Evolutionary conservation across 2,888 invertebrate genomes (phyloP).

Genomic region (Pachymerium ferrugineum): DNA sequence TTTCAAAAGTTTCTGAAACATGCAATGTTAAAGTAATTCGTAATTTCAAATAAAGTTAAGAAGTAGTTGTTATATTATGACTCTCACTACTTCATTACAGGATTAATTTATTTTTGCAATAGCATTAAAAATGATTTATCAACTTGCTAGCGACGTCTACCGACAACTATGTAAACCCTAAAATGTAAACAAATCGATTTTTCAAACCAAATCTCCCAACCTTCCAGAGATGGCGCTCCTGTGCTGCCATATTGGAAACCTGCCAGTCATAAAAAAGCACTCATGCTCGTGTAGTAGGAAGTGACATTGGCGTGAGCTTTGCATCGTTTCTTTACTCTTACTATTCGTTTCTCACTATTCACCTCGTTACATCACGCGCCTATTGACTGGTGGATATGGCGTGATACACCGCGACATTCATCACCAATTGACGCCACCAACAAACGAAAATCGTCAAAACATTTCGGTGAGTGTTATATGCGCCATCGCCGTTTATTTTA

Average conservation of each 20-base stretch:
- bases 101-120: no score
- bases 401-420: neutral
- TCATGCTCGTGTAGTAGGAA: neutral
- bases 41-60: no score
- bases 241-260: neutral
- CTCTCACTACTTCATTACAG: no score
- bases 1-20: no score
- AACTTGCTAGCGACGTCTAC: no score
- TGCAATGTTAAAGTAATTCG: no score
- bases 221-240: neutral
- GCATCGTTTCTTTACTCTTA: neutral
- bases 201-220: no score
- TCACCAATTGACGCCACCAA: neutral
- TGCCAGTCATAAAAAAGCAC: conserved; percentile 13
- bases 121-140: no score
- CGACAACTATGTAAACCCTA: no score
- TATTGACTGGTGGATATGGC: neutral
- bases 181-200: no score
- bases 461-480: neutral
- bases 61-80: no score
- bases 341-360: neutral
- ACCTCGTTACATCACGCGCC: neutral
- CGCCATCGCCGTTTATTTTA: neutral
- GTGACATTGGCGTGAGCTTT: conserved; percentile 10
- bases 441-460: neutral